These are phyloP conservation scores for Camponotus pennsylvanicus DNA, from an alignment of 1,140 invertebrate species.

Conservation along the genomic window DNA sequence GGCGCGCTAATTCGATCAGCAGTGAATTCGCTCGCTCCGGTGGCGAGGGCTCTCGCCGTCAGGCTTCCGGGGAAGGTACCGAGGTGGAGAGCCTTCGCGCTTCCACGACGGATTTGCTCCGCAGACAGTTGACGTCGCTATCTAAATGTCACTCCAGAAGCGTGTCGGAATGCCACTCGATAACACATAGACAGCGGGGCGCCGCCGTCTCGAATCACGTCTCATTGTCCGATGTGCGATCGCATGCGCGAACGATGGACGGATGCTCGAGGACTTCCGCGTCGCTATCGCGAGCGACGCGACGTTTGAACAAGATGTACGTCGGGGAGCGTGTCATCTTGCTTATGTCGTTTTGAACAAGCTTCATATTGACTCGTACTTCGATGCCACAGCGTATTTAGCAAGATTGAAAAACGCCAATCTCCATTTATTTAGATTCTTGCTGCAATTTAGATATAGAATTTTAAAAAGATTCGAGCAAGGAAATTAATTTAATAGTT, in stretches of 20 bases:
- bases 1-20: constrained; percentile 85
- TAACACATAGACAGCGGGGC: constrained; percentile 63
- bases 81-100: constrained; percentile 76
- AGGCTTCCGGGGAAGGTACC: constrained; percentile 68
- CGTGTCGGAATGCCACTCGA: constrained; percentile 80
- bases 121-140: constrained; percentile 83
- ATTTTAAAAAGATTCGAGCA: neutral
- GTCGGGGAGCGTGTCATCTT: constrained; percentile 28
- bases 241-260: constrained; percentile 56
- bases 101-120: constrained; percentile 83
- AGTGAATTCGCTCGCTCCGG: constrained; percentile 81
- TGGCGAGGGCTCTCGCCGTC: constrained; percentile 68
- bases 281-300: constrained; percentile 50
- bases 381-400: constrained; percentile 12
- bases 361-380: neutral
- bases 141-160: constrained; percentile 82
- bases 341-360: constrained; percentile 25
- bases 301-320: constrained; percentile 42
- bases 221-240: constrained; percentile 70
- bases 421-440: neutral
- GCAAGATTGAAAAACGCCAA: neutral
- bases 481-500: neutral
- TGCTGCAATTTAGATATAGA: neutral
- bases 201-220: constrained; percentile 69
- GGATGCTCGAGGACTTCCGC: constrained; percentile 45